Conservation (phyloP, 1,140 invertebrate species). For the Drosophila sp. region DNA sequence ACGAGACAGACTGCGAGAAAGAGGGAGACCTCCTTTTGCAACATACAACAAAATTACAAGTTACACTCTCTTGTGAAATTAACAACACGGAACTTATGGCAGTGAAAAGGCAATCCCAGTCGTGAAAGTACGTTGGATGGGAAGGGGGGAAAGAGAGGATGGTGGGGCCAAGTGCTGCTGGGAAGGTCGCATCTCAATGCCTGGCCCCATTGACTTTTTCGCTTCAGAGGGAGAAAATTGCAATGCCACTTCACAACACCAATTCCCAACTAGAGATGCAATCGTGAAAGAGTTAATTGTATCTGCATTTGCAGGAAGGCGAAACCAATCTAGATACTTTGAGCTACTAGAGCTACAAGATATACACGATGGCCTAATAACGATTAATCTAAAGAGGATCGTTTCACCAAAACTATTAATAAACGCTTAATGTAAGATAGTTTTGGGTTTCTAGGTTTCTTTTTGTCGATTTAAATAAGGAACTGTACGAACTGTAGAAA, state of each 20-base stretch:
- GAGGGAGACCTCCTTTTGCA: slow-evolving; percentile 33
- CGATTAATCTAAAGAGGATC: no score
- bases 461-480: no score
- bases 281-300: slow-evolving; percentile 15
- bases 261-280: slow-evolving; percentile 7
- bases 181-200: slow-evolving; percentile 14
- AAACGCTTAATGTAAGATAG: no score
- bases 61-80: slow-evolving; percentile 80
- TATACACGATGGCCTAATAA: no score
- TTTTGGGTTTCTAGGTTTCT: no score
- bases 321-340: no score
- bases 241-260: slow-evolving; percentile 36
- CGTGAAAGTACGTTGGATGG: background rate
- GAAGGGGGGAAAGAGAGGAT: background rate
- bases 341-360: no score
- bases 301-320: background rate
- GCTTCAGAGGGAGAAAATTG: slow-evolving; percentile 41
- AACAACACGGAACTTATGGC: slow-evolving; percentile 82
- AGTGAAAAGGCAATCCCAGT: slow-evolving; percentile 35
- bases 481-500: no score
- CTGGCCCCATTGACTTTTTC: slow-evolving; percentile 63
- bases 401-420: no score
- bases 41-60: slow-evolving; percentile 77
- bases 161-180: slow-evolving; percentile 1
- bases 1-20: background rate